Conservation (phyloP, 2,888 invertebrate species). For the Caenorhabditis sp. region DNA sequence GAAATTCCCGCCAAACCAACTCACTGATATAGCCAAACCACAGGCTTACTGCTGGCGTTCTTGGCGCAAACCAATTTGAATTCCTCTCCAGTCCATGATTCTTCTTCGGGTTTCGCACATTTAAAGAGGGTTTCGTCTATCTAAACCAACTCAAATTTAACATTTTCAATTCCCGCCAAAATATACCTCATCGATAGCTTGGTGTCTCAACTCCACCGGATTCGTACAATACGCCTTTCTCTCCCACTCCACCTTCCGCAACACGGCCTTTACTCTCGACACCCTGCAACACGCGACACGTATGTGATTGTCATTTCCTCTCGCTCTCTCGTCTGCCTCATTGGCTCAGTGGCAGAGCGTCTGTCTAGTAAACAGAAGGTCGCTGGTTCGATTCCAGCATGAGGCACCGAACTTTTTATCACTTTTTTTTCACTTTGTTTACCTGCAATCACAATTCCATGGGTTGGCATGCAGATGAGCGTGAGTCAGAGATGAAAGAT, state of each 20-base stretch:
- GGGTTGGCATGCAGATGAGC: constrained; percentile 74
- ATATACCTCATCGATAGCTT: constrained; percentile 46
- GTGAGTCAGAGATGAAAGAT: constrained; percentile 33
- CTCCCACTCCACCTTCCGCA: constrained; percentile 41
- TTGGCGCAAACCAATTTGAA: constrained; percentile 42
- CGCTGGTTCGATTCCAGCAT: constrained; percentile 83
- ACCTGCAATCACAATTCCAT: constrained; percentile 82
- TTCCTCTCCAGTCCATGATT: constrained; percentile 50
- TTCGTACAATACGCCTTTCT: constrained; percentile 62
- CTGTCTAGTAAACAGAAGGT: constrained; percentile 83
- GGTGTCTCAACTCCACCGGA: constrained; percentile 62
- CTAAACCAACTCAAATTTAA: constrained; percentile 1
- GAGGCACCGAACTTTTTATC: constrained; percentile 70
- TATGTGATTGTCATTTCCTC: background rate
- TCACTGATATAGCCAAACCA: constrained; percentile 63
- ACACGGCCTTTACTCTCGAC: constrained; percentile 16
- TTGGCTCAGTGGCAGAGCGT: constrained; percentile 81
- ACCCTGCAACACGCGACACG: constrained; percentile 29
- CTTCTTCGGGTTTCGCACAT: constrained; percentile 49
- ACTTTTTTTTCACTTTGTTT: background rate
- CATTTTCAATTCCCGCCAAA: background rate
- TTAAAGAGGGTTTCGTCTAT: constrained; percentile 22
- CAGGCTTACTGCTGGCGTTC: constrained; percentile 23
- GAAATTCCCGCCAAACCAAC: constrained; percentile 1
- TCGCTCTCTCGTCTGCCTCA: constrained; percentile 50